Evolutionary conservation across 2,797 vertebrate species (phyloP).

Genomic region (Tangara arthus): DNA sequence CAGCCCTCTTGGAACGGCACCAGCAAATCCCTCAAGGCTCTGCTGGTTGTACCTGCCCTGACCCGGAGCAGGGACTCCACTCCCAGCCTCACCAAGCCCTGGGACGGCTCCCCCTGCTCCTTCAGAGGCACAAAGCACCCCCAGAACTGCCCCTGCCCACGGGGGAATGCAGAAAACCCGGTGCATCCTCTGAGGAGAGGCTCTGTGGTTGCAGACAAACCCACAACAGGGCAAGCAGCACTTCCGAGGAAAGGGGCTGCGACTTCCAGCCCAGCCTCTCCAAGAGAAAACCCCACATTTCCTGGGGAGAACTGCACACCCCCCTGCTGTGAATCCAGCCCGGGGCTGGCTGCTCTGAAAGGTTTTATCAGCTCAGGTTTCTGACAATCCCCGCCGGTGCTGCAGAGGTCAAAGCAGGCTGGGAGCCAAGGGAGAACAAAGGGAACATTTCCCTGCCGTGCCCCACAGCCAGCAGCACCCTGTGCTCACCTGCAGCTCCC

Average conservation of each 20-base stretch:
- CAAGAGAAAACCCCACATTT: neutral
- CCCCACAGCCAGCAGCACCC: neutral
- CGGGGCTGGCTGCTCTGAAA: neutral
- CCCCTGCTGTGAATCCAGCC: neutral
- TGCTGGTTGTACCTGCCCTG: accelerated
- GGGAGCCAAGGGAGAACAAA: neutral
- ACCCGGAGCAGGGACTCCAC: accelerated
- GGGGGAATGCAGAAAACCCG: neutral
- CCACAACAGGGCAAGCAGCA: accelerated
- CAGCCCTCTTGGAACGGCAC: accelerated
- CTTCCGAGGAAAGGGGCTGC: neutral
- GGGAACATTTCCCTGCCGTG: neutral
- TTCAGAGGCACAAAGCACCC: neutral
- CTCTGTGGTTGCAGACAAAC: neutral
- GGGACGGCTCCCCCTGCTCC: neutral
- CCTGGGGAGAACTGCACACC: neutral
- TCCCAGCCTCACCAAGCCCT: neutral
- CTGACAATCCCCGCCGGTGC: neutral
- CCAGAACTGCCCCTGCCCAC: accelerated
- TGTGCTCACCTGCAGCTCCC: neutral
- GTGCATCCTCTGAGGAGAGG: neutral
- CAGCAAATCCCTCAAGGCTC: neutral
- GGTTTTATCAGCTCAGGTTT: conserved; percentile 29
- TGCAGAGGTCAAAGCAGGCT: neutral
- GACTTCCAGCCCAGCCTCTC: neutral